Conservation (phyloP, 2,797 vertebrate species). For the Antennarius maculatus region DNA sequence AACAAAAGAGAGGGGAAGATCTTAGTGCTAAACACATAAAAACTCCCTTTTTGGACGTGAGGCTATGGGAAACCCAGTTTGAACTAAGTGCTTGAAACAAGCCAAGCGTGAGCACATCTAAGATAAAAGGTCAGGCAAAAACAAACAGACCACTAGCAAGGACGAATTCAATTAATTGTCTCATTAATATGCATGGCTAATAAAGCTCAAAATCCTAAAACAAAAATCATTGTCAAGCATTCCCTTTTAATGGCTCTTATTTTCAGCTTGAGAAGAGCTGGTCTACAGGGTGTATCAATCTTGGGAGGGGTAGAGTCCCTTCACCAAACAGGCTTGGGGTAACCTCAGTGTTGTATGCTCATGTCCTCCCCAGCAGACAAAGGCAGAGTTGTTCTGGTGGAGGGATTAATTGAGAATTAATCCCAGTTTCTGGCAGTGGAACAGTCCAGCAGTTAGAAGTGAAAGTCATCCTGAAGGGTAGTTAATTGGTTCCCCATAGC, state of each 20-base stretch:
- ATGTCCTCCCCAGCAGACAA: slow-evolving; percentile 87
- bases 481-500: slow-evolving; percentile 88
- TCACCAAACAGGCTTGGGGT: slow-evolving; percentile 78
- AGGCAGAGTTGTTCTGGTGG: slow-evolving; percentile 87
- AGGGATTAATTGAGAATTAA: slow-evolving; percentile 91
- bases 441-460: slow-evolving; percentile 85
- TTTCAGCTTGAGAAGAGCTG: slow-evolving; percentile 85
- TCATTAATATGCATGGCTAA: slow-evolving; percentile 91
- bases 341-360: slow-evolving; percentile 82
- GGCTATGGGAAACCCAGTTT: slow-evolving; percentile 82
- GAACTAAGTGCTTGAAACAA: slow-evolving; percentile 87
- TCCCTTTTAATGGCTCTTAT: slow-evolving; percentile 85
- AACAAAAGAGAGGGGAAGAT: slow-evolving; percentile 76
- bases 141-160: slow-evolving; percentile 90
- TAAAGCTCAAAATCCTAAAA: slow-evolving; percentile 87
- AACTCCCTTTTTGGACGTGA: slow-evolving; percentile 78
- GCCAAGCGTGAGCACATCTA: slow-evolving; percentile 86
- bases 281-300: slow-evolving; percentile 84
- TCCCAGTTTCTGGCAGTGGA: slow-evolving; percentile 87
- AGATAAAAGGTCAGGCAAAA: slow-evolving; percentile 90
- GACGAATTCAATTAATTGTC: slow-evolving; percentile 93
- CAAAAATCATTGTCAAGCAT: slow-evolving; percentile 84
- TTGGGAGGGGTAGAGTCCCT: slow-evolving; percentile 74
- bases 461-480: slow-evolving; percentile 90
- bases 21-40: slow-evolving; percentile 81